A percentile compares a stretch with the other conserved stretches of the same genome.
These are phyloP conservation scores for Mesorhabditis sp. DNA, from an alignment of 2,888 invertebrate species.

Conservation along the genomic window DNA sequence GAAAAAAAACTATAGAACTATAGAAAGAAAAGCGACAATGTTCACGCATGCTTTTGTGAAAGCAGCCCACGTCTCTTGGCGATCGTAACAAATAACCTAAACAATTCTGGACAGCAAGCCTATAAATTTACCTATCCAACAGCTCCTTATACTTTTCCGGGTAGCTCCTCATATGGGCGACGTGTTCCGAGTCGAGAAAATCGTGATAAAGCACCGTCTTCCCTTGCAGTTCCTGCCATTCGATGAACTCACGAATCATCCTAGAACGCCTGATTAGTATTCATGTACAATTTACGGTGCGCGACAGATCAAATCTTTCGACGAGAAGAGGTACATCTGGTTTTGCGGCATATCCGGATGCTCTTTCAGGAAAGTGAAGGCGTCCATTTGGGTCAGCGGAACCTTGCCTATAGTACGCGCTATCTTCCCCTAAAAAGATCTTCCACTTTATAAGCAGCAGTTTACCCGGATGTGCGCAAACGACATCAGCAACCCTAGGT, in stretches of 20 bases:
- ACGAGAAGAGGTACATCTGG: neutral
- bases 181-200: neutral
- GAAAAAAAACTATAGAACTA: too few relatives aligned
- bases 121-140: neutral
- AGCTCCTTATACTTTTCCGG: neutral
- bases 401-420: neutral
- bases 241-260: neutral
- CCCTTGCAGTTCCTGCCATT: neutral
- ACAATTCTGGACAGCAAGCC: too few relatives aligned
- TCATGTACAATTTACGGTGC: neutral
- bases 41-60: too few relatives aligned
- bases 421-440: neutral
- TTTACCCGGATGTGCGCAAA: neutral
- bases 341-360: neutral
- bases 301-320: neutral
- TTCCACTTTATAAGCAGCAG: neutral
- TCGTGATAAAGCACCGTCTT: neutral
- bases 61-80: too few relatives aligned
- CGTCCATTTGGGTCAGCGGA: neutral
- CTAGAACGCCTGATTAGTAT: conserved; percentile 3
- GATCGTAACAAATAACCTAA: too few relatives aligned
- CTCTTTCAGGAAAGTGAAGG: neutral
- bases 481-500: neutral
- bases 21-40: too few relatives aligned
- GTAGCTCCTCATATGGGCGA: neutral